Evolutionary conservation across 1,140 invertebrate genomes (phyloP).

Genomic region (Tetranychus cinnabarinus): DNA sequence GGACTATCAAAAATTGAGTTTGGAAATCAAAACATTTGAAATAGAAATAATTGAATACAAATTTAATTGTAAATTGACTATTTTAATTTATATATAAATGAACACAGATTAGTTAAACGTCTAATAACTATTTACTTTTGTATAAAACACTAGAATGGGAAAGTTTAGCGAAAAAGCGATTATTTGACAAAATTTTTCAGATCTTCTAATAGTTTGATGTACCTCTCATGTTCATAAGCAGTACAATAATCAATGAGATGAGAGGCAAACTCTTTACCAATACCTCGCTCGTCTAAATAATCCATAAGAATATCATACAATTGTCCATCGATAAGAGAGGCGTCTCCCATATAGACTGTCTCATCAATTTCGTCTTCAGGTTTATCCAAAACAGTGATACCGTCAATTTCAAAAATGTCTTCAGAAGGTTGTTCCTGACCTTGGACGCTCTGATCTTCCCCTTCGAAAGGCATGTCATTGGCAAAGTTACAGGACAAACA

Average conservation of each 20-base stretch:
- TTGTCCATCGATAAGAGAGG: constrained; percentile 68
- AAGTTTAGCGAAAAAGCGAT: not conserved
- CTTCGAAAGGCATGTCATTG: constrained; percentile 20
- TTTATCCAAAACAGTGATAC: constrained; percentile 35
- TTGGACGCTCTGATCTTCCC: constrained; percentile 36
- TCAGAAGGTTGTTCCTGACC: constrained; percentile 24
- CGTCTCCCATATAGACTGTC: constrained; percentile 56
- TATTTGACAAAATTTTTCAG: constrained; percentile 43
- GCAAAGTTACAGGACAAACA: constrained; percentile 58
- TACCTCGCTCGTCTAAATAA: constrained; percentile 68
- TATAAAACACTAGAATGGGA: too few species aligned
- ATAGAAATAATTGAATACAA: too few species aligned
- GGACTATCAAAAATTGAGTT: too few species aligned
- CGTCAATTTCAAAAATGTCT: constrained; percentile 53
- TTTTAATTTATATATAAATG: too few species aligned
- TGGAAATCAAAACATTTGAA: too few species aligned
- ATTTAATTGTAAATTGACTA: too few species aligned
- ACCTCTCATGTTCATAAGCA: constrained; percentile 62
- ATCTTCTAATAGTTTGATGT: constrained; percentile 57
- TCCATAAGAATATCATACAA: constrained; percentile 83
- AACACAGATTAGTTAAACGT: too few species aligned
- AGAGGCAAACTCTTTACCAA: constrained; percentile 69
- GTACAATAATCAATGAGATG: constrained; percentile 64
- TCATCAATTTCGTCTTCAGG: constrained; percentile 53
- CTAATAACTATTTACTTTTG: too few species aligned